Evolutionary conservation across 2,888 invertebrate genomes (phyloP).

Genomic region (Ctena decussata): DNA sequence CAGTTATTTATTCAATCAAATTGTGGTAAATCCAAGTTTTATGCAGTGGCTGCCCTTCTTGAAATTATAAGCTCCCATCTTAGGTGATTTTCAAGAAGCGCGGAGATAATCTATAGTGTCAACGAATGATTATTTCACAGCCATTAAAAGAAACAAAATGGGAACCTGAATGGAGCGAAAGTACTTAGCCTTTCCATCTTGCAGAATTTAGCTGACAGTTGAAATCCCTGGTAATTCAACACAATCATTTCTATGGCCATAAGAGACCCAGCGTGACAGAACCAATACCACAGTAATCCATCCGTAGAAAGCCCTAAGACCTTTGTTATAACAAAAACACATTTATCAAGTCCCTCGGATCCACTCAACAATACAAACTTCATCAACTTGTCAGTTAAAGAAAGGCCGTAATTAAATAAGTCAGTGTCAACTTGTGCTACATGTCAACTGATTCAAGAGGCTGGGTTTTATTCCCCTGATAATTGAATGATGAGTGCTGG

Average conservation of each 20-base stretch:
- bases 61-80: too few species aligned
- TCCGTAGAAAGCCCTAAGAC: slow-evolving; percentile 7
- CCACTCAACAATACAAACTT: slow-evolving; percentile 1
- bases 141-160: neutral
- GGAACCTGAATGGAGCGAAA: neutral
- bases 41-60: too few species aligned
- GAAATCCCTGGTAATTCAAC: neutral
- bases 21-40: too few species aligned
- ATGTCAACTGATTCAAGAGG: slow-evolving; percentile 7
- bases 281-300: neutral
- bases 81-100: too few species aligned
- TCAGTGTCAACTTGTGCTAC: neutral
- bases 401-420: slow-evolving; percentile 9
- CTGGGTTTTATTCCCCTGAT: slow-evolving; percentile 4
- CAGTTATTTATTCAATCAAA: too few species aligned
- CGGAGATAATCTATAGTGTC: too few species aligned
- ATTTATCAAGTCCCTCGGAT: slow-evolving; percentile 12
- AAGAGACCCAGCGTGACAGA: neutral
- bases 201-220: neutral
- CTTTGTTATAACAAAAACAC: slow-evolving; percentile 10
- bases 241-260: neutral
- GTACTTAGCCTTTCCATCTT: slow-evolving; percentile 1
- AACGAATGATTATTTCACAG: neutral
- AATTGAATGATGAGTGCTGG: slow-evolving; percentile 1
- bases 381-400: slow-evolving; percentile 3